Base-by-base conservation (phyloP, 2,113 vertebrate species). In the Austrofundulus limnaeus region DNA sequence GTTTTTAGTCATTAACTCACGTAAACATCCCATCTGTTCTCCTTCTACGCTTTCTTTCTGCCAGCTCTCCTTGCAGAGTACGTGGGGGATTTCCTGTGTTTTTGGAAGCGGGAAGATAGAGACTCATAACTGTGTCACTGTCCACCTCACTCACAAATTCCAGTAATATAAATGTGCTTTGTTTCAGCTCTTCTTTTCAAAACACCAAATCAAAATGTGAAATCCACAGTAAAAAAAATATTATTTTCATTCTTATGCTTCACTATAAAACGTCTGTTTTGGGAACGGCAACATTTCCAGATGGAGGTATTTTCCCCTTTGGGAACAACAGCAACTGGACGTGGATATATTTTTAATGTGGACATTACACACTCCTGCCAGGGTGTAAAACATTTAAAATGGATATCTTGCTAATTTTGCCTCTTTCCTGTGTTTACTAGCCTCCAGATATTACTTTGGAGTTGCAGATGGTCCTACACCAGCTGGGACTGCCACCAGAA, bases 21-120 rank as follows among this genome's bases (percentile, higher is more conserved):
- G 51, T 82, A 77, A 88, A 83, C 80, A 63, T 84, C 75, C 86
- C 87, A 89, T 88, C 86, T 90, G 86, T 84, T 71, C 79, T 79
- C 31, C 48, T 51, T 80, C 64, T 61, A 68, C n/a, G 24, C 78
- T 75, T 82, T 42, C 43, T 72, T 75, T 78, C 57, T 21, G 21
- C 74, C 68, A 72, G 80, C 41, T 41, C 24, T 64, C 17, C 63
- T 69, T 21, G 51, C 52, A 50, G 60, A 61, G 54, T 69, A 65
- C 73, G 61, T 56, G 6, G 73, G 76, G 67, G 73, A 61, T 77
- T 79, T 87, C 71, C 56, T 72, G 21, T 19, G 55, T 80, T 71
- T 64, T 67, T 5, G 14, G 16, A 75, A 57, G 66, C 61, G 45
- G 31, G 6, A 34, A 34, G 31, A 34, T n/a, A n/a, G 8, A 34